Conservation (phyloP, 2,888 invertebrate genomes). For the Parnassius smintheus region DNA sequence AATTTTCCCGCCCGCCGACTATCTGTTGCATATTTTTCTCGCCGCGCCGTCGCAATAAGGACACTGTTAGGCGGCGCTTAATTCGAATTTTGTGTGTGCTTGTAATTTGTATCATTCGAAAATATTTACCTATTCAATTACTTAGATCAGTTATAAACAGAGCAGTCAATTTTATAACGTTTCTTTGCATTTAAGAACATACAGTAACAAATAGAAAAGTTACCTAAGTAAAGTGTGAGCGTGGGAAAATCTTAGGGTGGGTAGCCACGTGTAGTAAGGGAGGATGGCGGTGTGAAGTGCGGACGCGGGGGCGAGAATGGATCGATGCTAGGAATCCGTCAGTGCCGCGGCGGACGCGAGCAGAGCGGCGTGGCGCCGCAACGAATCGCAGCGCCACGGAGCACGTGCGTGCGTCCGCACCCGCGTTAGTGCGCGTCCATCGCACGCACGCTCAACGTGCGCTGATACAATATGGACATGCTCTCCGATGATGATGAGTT, state of each 20-base stretch:
- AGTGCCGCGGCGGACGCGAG: conserved; percentile 76
- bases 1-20: conserved; percentile 70
- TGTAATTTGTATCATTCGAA: no score
- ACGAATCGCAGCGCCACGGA: conserved; percentile 56
- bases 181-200: no score
- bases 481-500: conserved; percentile 78
- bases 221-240: conserved; percentile 36
- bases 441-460: conserved; percentile 46
- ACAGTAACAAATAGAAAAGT: conserved; percentile 12
- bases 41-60: conserved; percentile 63
- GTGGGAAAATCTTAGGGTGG: conserved; percentile 34
- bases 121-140: no score
- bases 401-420: conserved; percentile 67
- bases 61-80: conserved; percentile 40
- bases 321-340: conserved; percentile 43
- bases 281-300: conserved; percentile 49
- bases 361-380: conserved; percentile 73
- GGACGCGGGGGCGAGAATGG: conserved; percentile 35
- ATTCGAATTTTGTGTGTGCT: conserved; percentile 42
- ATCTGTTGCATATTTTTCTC: conserved; percentile 70
- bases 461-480: conserved; percentile 68
- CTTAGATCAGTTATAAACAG: no score
- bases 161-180: no score
- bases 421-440: conserved; percentile 51
- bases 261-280: conserved; percentile 40